phyloP scores from a whole-genome alignment of 1,140 invertebrate species.

The Hetaerina americana region DNA sequence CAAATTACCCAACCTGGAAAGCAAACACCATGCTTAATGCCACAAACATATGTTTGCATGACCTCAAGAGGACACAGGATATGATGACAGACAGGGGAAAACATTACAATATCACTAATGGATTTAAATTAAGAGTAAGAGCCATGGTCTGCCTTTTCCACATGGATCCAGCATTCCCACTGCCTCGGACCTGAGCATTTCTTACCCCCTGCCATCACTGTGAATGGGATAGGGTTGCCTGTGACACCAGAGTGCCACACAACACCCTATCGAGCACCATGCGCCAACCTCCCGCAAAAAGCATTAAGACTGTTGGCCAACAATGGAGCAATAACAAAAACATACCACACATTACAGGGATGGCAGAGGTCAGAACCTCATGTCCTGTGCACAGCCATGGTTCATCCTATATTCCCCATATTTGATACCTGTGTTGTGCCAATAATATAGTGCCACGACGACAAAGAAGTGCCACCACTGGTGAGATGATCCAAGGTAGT shows the following conservation, averaged over 20 bases:
- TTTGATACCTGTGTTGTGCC: slow-evolving; percentile 84
- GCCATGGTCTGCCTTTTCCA: too few relatives aligned
- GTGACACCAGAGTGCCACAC: not conserved
- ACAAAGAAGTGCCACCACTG: slow-evolving; percentile 92
- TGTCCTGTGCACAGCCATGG: slow-evolving; percentile 55
- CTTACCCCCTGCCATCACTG: not conserved
- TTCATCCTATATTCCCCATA: slow-evolving; percentile 74
- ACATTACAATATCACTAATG: not conserved
- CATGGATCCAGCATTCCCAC: not conserved
- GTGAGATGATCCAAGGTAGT: slow-evolving; percentile 87
- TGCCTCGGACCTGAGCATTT: not conserved
- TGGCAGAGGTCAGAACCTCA: slow-evolving; percentile 20
- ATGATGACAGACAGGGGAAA: not conserved
- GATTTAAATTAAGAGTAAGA: not conserved
- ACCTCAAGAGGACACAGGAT: not conserved
- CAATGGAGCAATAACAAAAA: not conserved
- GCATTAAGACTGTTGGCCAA: not conserved
- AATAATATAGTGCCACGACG: slow-evolving; percentile 78
- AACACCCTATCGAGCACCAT: not conserved
- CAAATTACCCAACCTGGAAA: not conserved
- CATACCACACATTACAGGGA: not conserved
- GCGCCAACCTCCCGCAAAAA: not conserved
- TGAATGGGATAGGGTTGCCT: too few relatives aligned
- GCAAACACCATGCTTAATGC: not conserved
- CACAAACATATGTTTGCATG: not conserved